Evolutionary conservation across 2,797 vertebrate genomes (phyloP), one percentile per base, ranked within the genome.

Genomic region (Phataginus tricuspis): DNA sequence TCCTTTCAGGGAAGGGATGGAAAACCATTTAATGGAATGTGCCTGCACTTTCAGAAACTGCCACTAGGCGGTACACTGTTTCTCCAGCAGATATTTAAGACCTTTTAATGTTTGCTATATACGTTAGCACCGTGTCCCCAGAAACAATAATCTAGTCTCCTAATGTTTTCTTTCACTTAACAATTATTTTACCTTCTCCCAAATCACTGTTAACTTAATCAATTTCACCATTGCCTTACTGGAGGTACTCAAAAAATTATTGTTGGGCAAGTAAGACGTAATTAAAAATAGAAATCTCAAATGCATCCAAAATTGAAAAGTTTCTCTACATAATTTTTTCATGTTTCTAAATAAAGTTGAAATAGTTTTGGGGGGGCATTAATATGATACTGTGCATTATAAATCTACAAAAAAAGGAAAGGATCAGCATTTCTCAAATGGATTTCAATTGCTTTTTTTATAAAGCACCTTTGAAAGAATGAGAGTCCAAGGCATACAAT

Each of bases 61-160:
- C 78, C 90, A 87, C 96, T 96, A 96, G 87, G 95, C 95, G 94
- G 90, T 92, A 95, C 80, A 86, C 57, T 93, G 45, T 59, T 86
- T 64, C 77, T 86, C 86, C 18, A 55, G 31, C 49, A 88, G 39
- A 27, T 27, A 37, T 34, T 80, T 51, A 78, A 72, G 78, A 78
- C 53, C 11, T 88, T 83, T 83, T 42, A 75, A 92, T 34, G 7
- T 19, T 88, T 93, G 64, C 34, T 25, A 12, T 29, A 13, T 14
- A 5, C 2, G 19, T 68, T 59, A 85, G 2, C 12, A 11, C 39
- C 68, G 45, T 66, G 34, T 90, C 23, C 31, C 31, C 5, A 49
- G 66, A 82, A 23, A 82, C 9, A 82, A 71, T 57, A 92, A 71
- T 42, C 37, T 4, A 92, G 27, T 42, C 31, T 61, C 13, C 18